phyloP scores from a whole-genome alignment of 1,140 invertebrate genomes.

The Anadara kagoshimensis region DNA sequence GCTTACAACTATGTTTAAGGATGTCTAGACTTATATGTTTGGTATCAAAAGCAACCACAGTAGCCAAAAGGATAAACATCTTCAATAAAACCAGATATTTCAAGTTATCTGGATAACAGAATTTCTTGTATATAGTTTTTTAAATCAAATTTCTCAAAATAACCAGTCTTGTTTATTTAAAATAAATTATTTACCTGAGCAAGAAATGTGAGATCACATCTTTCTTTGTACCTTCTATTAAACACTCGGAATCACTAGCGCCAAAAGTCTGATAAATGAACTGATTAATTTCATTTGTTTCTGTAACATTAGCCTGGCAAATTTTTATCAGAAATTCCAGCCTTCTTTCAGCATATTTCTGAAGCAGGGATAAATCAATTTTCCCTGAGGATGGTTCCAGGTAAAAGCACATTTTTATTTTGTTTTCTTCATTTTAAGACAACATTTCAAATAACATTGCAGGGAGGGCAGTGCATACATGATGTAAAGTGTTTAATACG shows the following conservation, averaged over 20 bases:
- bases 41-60: too few species aligned
- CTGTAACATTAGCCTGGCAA: not conserved
- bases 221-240: conserved; percentile 31
- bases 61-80: too few species aligned
- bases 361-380: conserved; percentile 30
- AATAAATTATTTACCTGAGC: conserved; percentile 29
- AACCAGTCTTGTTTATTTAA: not conserved
- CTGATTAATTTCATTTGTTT: conserved; percentile 1
- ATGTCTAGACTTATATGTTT: too few species aligned
- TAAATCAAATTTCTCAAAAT: too few species aligned
- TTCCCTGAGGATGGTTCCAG: conserved; percentile 34
- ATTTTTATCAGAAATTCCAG: conserved; percentile 40
- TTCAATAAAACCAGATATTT: too few species aligned
- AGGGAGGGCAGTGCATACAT: too few species aligned
- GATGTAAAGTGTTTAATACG: too few species aligned
- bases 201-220: conserved; percentile 39
- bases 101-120: too few species aligned
- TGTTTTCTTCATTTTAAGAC: too few species aligned
- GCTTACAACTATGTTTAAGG: too few species aligned
- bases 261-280: not conserved
- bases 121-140: too few species aligned
- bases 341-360: conserved; percentile 27
- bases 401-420: conserved; percentile 41
- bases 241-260: conserved; percentile 22
- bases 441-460: too few species aligned